A percentile compares a stretch with the other conserved stretches of the same genome.
phyloP scores from a whole-genome alignment of 1,140 invertebrate species.

The Coelopa frigida region DNA sequence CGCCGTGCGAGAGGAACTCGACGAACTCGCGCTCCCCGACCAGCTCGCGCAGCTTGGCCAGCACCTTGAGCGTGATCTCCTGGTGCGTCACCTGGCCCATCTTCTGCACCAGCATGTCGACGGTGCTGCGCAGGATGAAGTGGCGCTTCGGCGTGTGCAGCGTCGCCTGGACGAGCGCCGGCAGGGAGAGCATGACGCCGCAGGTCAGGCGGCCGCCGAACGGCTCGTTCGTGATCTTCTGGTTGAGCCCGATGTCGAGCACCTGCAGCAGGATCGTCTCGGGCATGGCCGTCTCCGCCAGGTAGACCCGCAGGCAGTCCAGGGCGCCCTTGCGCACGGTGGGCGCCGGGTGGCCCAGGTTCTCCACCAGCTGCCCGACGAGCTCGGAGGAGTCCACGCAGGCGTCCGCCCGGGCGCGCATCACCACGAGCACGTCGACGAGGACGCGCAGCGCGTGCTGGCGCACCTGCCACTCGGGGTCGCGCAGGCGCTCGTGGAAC shows the following conservation, averaged over 20 bases:
- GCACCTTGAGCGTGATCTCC: slow-evolving; percentile 58
- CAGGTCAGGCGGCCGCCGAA: slow-evolving; percentile 56
- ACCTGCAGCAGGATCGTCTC: slow-evolving; percentile 55
- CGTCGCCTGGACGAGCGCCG: slow-evolving; percentile 53
- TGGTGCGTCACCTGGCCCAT: slow-evolving; percentile 59
- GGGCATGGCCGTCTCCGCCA: slow-evolving; percentile 53
- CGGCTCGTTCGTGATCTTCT: slow-evolving; percentile 49
- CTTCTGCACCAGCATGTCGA: slow-evolving; percentile 56
- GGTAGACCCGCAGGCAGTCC: slow-evolving; percentile 61
- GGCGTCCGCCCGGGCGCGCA: slow-evolving; percentile 56
- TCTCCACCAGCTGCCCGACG: slow-evolving; percentile 60
- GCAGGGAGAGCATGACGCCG: slow-evolving; percentile 59
- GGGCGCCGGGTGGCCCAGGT: slow-evolving; percentile 66
- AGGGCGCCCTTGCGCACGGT: slow-evolving; percentile 67
- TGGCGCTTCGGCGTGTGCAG: slow-evolving; percentile 42
- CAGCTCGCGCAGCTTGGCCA: slow-evolving; percentile 58
- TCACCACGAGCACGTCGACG: slow-evolving; percentile 62
- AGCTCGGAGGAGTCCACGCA: slow-evolving; percentile 52
- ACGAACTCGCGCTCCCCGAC: slow-evolving; percentile 59
- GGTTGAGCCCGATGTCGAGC: slow-evolving; percentile 56
- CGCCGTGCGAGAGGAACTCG: slow-evolving; percentile 47
- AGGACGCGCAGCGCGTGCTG: slow-evolving; percentile 69
- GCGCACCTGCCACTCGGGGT: slow-evolving; percentile 73
- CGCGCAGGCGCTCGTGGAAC: slow-evolving; percentile 60
- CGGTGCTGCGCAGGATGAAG: slow-evolving; percentile 45